Conservation (phyloP, 1,140 invertebrate genomes). For the Carcinoscorpius rotundicauda region DNA sequence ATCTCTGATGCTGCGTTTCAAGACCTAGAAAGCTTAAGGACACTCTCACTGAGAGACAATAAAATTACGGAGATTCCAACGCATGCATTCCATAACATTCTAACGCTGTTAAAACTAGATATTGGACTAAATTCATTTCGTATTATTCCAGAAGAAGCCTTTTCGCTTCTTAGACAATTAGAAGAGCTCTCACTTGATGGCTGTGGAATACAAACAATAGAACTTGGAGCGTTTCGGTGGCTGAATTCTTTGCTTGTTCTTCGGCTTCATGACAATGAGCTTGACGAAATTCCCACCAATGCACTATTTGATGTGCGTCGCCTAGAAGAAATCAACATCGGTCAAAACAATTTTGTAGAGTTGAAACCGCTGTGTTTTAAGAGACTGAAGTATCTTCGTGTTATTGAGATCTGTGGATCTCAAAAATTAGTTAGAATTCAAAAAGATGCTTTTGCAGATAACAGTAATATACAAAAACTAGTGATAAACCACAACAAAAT, state of each 20-base stretch:
- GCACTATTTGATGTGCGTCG: conserved; percentile 64
- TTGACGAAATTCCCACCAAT: conserved; percentile 53
- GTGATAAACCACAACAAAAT: conserved; percentile 61
- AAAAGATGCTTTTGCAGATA: conserved; percentile 59
- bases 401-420: conserved; percentile 60
- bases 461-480: conserved; percentile 63
- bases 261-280: conserved; percentile 57
- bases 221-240: conserved; percentile 50
- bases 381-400: conserved; percentile 57
- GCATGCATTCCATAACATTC: conserved; percentile 48
- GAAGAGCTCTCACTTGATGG: conserved; percentile 57
- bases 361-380: conserved; percentile 57
- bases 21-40: conserved; percentile 69
- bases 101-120: conserved; percentile 63
- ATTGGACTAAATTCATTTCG: conserved; percentile 49
- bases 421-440: conserved; percentile 53
- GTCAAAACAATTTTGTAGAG: conserved; percentile 59
- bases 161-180: conserved; percentile 44
- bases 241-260: conserved; percentile 49
- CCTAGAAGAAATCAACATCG: conserved; percentile 64
- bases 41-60: conserved; percentile 64
- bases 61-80: conserved; percentile 53
- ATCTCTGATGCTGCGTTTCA: conserved; percentile 65
- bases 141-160: conserved; percentile 38
- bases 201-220: conserved; percentile 48